Conservation (phyloP, 2,888 invertebrate genomes). For the Galerucella nymphaeae region DNA sequence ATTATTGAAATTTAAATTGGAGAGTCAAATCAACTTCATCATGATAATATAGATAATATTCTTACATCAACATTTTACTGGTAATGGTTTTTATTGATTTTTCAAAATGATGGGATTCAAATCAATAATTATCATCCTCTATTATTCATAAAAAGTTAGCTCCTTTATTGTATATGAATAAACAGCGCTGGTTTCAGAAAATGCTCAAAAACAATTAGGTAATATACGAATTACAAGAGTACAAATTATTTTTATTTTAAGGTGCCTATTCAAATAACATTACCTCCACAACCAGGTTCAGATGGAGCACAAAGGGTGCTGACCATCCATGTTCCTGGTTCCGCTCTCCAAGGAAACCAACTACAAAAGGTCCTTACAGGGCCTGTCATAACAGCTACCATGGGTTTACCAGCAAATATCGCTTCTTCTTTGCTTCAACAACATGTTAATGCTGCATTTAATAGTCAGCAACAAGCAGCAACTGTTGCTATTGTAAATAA, state of each 20-base stretch:
- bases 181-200: not conserved
- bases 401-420: constrained; percentile 84
- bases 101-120: not conserved
- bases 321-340: constrained; percentile 91
- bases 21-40: no score
- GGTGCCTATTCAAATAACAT: constrained; percentile 77
- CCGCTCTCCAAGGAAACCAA: constrained; percentile 76
- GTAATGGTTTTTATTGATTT: constrained; percentile 17
- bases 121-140: not conserved
- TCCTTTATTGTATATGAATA: no score
- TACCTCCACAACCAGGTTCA: constrained; percentile 83
- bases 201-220: not conserved
- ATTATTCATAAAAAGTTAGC: not conserved
- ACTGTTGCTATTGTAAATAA: constrained; percentile 48
- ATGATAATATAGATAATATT: not conserved
- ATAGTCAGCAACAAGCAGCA: constrained; percentile 54
- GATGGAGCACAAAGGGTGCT: constrained; percentile 75
- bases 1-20: no score
- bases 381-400: constrained; percentile 89
- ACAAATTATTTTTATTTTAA: constrained; percentile 11
- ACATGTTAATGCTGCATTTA: constrained; percentile 83
- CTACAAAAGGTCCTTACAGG: constrained; percentile 81
- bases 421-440: constrained; percentile 88
- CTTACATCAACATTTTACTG: not conserved
- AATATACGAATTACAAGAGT: no score